Base-by-base conservation (phyloP, 2,113 vertebrate genomes). In the Larimichthys polyactis region DNA sequence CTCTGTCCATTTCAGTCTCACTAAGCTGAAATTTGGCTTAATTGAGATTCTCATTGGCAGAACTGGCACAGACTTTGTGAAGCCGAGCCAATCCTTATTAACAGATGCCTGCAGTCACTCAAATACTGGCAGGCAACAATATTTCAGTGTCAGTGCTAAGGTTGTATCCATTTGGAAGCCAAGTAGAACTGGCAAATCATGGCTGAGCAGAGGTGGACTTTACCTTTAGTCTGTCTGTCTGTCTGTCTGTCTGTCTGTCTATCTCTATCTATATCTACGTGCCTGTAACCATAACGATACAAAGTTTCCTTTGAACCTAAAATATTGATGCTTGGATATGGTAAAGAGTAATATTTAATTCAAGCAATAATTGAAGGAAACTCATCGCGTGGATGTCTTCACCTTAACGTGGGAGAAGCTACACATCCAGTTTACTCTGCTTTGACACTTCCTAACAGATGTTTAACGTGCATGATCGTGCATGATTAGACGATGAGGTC, bases 1-100 rank as follows among this genome's bases (percentile, higher is more conserved):
- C 83, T 72, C 68, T 80, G 79, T 85, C 82, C 82, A 44, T 70
- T 75, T 72, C 17, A 63, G n/a, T 85, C 80, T 63, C 63, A 64
- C 49, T 55, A 58, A 81, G 66, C 60, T 68, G 63, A 81, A 78
- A 79, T 69, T 59, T 75, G 55, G 58, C 55, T 58, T 77, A 73
- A 83, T 40, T 78, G 77, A 72, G 49, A 83, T 79, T 7, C 74
- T 80, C 36, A 65, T 55, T 55, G 65, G 63, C 65, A 79, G 88
- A 89, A 78, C 6, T 68, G 80, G 57, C 71, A 65, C 71, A 69
- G 57, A 36, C 29, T 27, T 78, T 60, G 40, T 71, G 54, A 66
- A 14, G 64, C 60, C 5, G 11, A 82, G 72, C 64, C 75, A 62
- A 24, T 76, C 44, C 22, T 27, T 29, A 43, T 62, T 57, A 75